A percentile compares a stretch with the other conserved stretches of the same genome.
Evolutionary conservation across 2,797 vertebrate genomes (phyloP).

Genomic region (Scolopax rusticola): DNA sequence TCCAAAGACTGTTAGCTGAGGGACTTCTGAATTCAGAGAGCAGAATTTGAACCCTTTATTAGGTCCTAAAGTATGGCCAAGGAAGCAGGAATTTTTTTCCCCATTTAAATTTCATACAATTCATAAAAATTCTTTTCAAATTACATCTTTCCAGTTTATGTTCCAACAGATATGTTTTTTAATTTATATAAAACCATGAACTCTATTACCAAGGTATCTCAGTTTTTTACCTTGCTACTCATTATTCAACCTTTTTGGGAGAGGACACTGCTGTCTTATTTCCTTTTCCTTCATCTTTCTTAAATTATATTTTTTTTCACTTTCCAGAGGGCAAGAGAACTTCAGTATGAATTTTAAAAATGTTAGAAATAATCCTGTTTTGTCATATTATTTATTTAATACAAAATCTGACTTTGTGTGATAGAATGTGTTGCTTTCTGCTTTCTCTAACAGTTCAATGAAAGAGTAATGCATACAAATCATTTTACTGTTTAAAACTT

Average conservation of each 20-base stretch:
- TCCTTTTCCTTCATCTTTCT: background rate
- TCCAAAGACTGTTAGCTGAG: background rate
- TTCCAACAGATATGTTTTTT: background rate
- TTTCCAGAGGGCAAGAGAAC: conserved; percentile 20
- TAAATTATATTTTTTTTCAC: background rate
- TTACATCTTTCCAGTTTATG: background rate
- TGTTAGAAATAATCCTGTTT: conserved; percentile 40
- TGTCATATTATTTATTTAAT: conserved; percentile 42
- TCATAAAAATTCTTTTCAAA: background rate
- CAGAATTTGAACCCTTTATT: background rate
- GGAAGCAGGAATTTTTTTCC: accelerated
- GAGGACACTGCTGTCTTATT: accelerated
- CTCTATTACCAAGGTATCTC: background rate
- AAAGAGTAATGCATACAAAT: conserved; percentile 78
- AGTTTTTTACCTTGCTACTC: background rate
- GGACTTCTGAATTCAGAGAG: background rate
- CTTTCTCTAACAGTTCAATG: conserved; percentile 68
- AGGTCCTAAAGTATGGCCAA: accelerated
- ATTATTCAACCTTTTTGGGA: accelerated
- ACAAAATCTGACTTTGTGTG: conserved; percentile 66
- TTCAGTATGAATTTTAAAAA: conserved; percentile 50
- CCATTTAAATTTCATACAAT: background rate
- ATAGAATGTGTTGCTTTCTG: conserved; percentile 62
- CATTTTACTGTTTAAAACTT: conserved; percentile 79
- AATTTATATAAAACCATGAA: background rate